Base-by-base conservation (phyloP, 1,140 invertebrate species). In the Heliconius himera region DNA sequence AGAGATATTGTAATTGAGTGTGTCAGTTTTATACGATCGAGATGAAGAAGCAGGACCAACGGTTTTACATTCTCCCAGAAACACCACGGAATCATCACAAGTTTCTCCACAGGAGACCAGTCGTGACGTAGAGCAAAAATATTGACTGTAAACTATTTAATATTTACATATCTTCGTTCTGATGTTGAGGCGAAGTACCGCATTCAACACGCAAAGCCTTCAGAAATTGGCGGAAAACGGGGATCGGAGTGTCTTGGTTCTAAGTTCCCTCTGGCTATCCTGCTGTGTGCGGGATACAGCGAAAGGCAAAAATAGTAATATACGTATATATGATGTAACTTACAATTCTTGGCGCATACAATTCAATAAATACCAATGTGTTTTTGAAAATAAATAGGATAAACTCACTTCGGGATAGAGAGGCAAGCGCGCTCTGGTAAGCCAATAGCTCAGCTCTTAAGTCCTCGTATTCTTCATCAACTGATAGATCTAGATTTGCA, bases 381-480 rank as follows among this genome's bases (percentile, higher is more conserved):
- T 49, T 78, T 51, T 73, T 51, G 20, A 78, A 56, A 51, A 38
- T 78, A 73, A 73, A 78, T 78, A n/a, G 26, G 36, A 75, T 74
- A 78, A 80, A 89, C 88, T 88, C 84, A 91, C 88, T 87, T 33
- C 90, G 86, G 54, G 83, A 79, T n/a, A 90, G 83, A 6, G 89
- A 88, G 26, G 89, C 85, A 9, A 94, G 79, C 38, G 90, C 90
- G 8, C 89, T 87, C 71, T 90, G 89, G 81, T 93, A 93, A 38
- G 93, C 93, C 8, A 93, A 83, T 20, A 93, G 77, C 78, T 94
- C 90, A 1, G 93, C 90, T 9, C 93, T 83, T 36, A 94, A 84
- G 83, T 94, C 93, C 78, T 94, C 93, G 76, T 93, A 93, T 81
- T 94, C 91, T 76, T 91, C 90, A 60, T 94, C 93, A 8, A 75